Base-by-base conservation (phyloP, 92 coral and sea anemone species). In the Epizoanthus scotinus region DNA sequence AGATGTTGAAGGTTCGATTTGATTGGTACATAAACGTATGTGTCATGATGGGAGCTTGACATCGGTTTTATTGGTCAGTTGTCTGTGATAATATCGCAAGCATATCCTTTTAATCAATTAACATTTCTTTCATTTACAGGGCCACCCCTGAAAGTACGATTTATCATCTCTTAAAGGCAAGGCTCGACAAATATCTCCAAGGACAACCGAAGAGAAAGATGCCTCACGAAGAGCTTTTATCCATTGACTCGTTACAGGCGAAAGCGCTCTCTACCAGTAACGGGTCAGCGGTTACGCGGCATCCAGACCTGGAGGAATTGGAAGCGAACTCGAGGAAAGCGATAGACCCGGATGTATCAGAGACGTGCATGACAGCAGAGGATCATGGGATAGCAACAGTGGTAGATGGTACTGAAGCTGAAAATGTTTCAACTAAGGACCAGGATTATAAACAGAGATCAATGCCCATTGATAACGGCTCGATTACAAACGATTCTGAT, bases 71-170 rank as follows among this genome's bases (percentile, higher is more conserved):
- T 0, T 34, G 40, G 40, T 34, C 1, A 34, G 21, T 38, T 28
- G 44, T 36, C 69, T 63, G 44, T 63, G 69, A 38, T 13, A 1
- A 63, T 27, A 64, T 3, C 70, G 18, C 70, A 17, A 17, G 70
- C 19, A 64, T 0, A 64, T 0, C 10, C 73, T 31, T 15, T 8
- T 21, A 42, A 38, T 53, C 31, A 8, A 38, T 38, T n/a, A 40
- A 13, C 10, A 15, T 47, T 47, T 47, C 15, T 47, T 47, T 15
- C 9, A 7, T 9, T 9, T 60, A 1, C 56, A 75, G 81, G 68
- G 81, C 81, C 61, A 75, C 81, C 29, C 67, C 81, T 24, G 81
- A 75, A 38, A 75, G 56, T 75, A 75, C 81, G 40, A 58, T 75
- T 38, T 75, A 75, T 60, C 68, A 75, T 21, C 36, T 75, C 15